A percentile compares a stretch with the other conserved stretches of the same genome.
phyloP scores from a whole-genome alignment of 2,888 invertebrate genomes.

The Elegia similella region DNA sequence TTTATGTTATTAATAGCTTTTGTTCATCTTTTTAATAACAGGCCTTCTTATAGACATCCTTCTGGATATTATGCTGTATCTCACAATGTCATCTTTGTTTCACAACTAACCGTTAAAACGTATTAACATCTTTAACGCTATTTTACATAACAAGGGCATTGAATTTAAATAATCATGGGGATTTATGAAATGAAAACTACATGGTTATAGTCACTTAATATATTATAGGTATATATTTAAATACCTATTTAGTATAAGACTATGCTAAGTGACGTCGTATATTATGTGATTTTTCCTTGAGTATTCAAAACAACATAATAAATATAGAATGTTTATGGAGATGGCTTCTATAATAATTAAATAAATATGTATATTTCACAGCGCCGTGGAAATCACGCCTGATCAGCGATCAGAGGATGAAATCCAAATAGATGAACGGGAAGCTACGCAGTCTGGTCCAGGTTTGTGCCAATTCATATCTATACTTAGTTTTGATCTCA shows the following conservation, averaged over 20 bases:
- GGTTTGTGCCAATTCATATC: conserved; percentile 39
- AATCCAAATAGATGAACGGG: conserved; percentile 68
- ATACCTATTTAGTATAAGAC: no score
- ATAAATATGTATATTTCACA: conserved; percentile 30
- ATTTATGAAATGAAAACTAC: neutral
- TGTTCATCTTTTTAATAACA: neutral
- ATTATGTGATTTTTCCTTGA: no score
- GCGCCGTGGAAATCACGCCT: conserved; percentile 64
- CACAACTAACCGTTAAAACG: neutral
- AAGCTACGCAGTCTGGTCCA: conserved; percentile 61
- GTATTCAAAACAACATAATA: neutral
- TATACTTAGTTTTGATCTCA: no score
- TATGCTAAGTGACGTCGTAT: no score
- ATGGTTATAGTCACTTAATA: neutral
- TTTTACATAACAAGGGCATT: neutral
- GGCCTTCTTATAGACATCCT: neutral
- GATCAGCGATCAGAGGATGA: conserved; percentile 60
- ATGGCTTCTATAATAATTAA: no score
- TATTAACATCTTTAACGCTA: conserved; percentile 16
- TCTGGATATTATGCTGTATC: neutral
- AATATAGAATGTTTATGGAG: neutral
- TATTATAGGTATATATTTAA: neutral
- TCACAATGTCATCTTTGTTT: conserved; percentile 1
- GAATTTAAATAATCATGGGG: neutral
- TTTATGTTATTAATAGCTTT: neutral